A percentile compares a stretch with the other conserved stretches of the same genome.
Evolutionary conservation across 2,888 invertebrate species (phyloP).

Genomic region (Eledone cirrhosa): DNA sequence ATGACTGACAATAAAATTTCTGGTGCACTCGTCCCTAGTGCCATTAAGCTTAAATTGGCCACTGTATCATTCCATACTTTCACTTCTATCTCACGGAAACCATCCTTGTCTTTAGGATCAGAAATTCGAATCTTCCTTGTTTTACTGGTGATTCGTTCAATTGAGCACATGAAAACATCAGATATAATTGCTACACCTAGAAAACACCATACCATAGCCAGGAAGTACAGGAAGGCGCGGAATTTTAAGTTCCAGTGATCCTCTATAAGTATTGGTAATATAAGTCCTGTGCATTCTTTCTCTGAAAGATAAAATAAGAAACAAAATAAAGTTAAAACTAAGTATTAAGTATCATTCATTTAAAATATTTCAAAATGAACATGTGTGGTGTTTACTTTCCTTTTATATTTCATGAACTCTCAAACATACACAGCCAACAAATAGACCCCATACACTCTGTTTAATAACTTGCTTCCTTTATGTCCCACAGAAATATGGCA

Average conservation of each 20-base stretch:
- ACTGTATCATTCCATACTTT: constrained; percentile 73
- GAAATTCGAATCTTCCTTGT: constrained; percentile 67
- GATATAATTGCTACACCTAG: constrained; percentile 73
- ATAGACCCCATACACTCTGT: too few relatives aligned
- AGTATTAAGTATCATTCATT: too few relatives aligned
- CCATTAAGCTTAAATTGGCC: constrained; percentile 72
- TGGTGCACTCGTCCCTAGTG: constrained; percentile 71
- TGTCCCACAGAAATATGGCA: too few relatives aligned
- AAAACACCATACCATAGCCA: constrained; percentile 71
- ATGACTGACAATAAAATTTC: constrained; percentile 71
- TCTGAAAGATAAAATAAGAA: background rate
- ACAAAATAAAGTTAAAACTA: too few relatives aligned
- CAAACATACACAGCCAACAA: too few relatives aligned
- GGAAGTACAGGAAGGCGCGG: constrained; percentile 68
- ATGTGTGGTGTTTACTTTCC: too few relatives aligned
- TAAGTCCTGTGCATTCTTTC: constrained; percentile 55
- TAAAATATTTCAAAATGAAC: too few relatives aligned
- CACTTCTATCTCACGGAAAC: constrained; percentile 68
- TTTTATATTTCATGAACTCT: too few relatives aligned
- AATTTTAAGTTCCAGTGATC: constrained; percentile 68
- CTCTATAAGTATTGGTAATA: constrained; percentile 69
- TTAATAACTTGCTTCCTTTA: too few relatives aligned
- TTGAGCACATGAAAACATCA: constrained; percentile 72
- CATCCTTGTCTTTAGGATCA: constrained; percentile 46
- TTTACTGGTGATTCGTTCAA: constrained; percentile 72